A percentile compares a stretch with the other conserved stretches of the same genome.
These are phyloP conservation scores for Pissodes strobi DNA, from an alignment of 1,140 invertebrate genomes.

Conservation along the genomic window DNA sequence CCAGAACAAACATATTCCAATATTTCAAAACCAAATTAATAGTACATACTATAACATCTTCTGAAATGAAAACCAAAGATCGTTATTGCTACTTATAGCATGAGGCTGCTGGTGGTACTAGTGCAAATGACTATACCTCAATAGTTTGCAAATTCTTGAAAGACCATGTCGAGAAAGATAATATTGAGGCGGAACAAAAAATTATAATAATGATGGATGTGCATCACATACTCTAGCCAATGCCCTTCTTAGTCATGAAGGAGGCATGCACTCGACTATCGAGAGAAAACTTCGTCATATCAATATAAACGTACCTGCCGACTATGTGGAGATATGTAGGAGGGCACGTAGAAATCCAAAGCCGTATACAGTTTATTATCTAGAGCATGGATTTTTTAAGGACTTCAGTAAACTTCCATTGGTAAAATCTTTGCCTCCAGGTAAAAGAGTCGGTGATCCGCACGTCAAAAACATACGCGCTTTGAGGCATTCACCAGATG, in stretches of 20 bases:
- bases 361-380: no score
- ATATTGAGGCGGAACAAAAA: neutral
- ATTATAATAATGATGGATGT: neutral
- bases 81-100: constrained; percentile 1
- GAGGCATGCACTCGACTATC: neutral
- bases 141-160: neutral
- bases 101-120: neutral
- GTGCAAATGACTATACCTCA: no score
- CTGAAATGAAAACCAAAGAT: neutral
- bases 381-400: no score
- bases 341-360: no score
- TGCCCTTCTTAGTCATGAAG: neutral
- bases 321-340: no score
- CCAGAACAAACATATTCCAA: neutral
- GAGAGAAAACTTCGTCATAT: neutral
- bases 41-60: constrained; percentile 4
- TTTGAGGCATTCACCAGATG: no score
- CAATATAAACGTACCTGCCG: neutral
- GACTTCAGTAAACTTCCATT: no score
- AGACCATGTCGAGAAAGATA: neutral
- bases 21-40: constrained; percentile 7
- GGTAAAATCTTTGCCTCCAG: no score
- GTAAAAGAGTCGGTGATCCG: no score
- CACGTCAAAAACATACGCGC: no score
- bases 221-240: no score